Evolutionary conservation across 2,113 vertebrate genomes (phyloP).

Genomic region (Neodon shergylaensis): DNA sequence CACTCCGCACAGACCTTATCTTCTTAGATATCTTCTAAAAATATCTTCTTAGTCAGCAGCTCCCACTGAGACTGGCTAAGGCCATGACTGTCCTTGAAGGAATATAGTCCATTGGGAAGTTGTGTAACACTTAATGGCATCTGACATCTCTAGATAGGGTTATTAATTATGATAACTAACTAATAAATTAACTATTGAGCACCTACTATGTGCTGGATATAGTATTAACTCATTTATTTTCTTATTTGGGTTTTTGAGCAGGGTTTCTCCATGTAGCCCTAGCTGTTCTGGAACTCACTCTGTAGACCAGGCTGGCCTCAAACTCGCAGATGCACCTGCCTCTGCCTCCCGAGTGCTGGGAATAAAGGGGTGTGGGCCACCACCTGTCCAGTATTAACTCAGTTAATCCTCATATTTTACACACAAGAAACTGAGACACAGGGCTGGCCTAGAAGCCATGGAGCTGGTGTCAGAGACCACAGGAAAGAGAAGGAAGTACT

Average conservation of each 20-base stretch:
- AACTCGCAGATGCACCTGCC: not conserved
- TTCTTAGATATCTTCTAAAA: no score
- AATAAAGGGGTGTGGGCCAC: not conserved
- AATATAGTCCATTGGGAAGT: not conserved
- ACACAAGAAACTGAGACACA: constrained; percentile 4
- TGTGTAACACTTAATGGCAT: not conserved
- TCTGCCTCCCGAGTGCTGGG: not conserved
- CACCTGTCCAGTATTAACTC: not conserved
- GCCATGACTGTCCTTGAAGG: not conserved
- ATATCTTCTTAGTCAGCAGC: not conserved
- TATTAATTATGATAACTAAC: no score
- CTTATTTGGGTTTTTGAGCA: not conserved
- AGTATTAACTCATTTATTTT: not conserved
- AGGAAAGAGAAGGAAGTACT: not conserved
- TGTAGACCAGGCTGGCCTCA: not conserved
- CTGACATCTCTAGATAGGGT: not conserved
- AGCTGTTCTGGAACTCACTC: not conserved
- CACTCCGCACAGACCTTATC: not conserved
- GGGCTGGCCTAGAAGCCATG: not conserved
- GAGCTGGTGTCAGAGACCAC: not conserved
- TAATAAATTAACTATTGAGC: not conserved
- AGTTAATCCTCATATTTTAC: not conserved
- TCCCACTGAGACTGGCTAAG: not conserved
- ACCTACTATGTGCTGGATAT: not conserved
- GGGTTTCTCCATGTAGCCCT: not conserved